phyloP scores from a whole-genome alignment of 2,797 vertebrate species.

The Discoglossus pictus region DNA sequence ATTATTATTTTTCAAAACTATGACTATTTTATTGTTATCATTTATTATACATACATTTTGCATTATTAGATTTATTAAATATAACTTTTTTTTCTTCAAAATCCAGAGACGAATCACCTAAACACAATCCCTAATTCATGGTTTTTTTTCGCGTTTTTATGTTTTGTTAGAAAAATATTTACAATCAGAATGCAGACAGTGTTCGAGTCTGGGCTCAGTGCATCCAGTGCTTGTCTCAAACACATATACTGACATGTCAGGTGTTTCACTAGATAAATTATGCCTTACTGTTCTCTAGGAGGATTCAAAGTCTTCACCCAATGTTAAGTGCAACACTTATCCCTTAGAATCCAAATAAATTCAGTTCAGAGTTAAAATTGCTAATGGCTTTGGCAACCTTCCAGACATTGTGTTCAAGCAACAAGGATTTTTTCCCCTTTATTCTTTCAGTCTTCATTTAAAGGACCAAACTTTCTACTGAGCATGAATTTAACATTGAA shows the following conservation, averaged over 20 bases:
- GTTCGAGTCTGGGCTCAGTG: slow-evolving; percentile 33
- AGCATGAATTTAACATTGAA: no score
- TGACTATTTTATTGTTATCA: no score
- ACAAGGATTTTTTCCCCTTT: not conserved
- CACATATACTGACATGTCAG: slow-evolving; percentile 35
- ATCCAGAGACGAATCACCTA: no score
- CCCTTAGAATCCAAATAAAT: slow-evolving; percentile 52
- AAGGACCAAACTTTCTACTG: no score
- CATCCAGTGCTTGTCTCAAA: slow-evolving; percentile 15
- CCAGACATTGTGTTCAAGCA: slow-evolving; percentile 24
- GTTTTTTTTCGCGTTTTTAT: slow-evolving; percentile 20
- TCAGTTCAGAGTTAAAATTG: slow-evolving; percentile 45
- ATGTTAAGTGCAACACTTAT: slow-evolving; percentile 52
- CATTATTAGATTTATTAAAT: no score
- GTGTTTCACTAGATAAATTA: slow-evolving; percentile 55
- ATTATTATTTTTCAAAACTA: no score
- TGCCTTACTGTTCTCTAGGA: slow-evolving; percentile 48
- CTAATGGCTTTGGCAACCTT: slow-evolving; percentile 36
- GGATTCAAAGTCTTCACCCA: slow-evolving; percentile 45
- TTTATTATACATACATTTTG: no score
- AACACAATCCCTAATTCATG: no score
- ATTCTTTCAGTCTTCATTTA: slow-evolving; percentile 24
- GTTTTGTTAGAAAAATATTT: not conserved
- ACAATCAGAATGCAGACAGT: slow-evolving; percentile 24
- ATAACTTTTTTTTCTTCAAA: no score